Evolutionary conservation across 2,797 vertebrate species (phyloP).

Genomic region (Rallus crepitans): DNA sequence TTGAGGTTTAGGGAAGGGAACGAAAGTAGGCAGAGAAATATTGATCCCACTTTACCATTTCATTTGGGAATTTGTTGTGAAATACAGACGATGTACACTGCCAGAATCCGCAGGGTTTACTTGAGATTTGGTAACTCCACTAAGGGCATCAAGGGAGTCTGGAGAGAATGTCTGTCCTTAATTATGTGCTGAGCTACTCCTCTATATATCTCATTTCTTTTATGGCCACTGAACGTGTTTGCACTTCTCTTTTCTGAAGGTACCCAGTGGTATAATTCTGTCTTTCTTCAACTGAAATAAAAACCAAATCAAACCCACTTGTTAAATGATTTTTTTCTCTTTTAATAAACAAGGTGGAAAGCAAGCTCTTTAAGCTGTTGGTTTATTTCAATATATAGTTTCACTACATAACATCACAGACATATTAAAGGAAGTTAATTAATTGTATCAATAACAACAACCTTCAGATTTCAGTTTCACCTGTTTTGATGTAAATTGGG

Average conservation of each 20-base stretch:
- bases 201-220: neutral
- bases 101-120: neutral
- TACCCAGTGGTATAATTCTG: conserved; percentile 1
- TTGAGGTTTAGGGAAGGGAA: neutral
- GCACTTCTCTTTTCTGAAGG: neutral
- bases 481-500: neutral
- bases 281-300: neutral
- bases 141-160: neutral
- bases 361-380: neutral
- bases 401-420: neutral
- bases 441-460: neutral
- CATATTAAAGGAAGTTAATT: neutral
- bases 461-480: neutral
- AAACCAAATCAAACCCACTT: neutral
- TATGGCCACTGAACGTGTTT: neutral
- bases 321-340: neutral
- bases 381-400: neutral
- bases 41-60: neutral
- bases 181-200: neutral
- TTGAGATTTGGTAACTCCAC: neutral
- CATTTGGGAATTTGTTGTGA: neutral
- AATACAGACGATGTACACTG: neutral
- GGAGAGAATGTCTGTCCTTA: neutral
- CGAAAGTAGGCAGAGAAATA: neutral
- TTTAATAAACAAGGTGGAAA: neutral